These are phyloP conservation scores for Tragelaphus imberbis DNA, from an alignment of 2,113 vertebrate genomes.

Conservation along the genomic window DNA sequence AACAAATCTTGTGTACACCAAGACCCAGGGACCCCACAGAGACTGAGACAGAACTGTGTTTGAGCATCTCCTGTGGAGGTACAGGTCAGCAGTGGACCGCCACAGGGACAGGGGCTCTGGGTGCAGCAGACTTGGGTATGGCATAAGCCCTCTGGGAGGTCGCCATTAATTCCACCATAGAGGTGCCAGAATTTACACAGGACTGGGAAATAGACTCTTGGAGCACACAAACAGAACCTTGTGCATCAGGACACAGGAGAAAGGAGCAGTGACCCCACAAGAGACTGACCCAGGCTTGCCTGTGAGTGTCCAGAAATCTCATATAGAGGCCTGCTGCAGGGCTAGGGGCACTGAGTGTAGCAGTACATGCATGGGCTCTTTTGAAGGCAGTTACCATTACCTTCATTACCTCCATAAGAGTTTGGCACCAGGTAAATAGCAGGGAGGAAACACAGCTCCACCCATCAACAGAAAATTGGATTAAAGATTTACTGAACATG, in stretches of 20 bases:
- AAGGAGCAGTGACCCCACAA: neutral
- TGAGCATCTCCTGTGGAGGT: neutral
- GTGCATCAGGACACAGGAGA: neutral
- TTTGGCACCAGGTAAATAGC: neutral
- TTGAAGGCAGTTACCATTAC: neutral
- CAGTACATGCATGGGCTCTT: neutral
- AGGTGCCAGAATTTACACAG: neutral
- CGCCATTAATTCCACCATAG: neutral
- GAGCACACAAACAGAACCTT: neutral
- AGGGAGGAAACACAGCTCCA: neutral
- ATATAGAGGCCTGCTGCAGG: neutral
- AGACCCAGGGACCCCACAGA: neutral
- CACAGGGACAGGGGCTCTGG: neutral
- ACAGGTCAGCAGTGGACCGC: fast-evolving
- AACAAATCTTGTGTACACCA: neutral
- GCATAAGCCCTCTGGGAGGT: neutral
- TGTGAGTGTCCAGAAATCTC: neutral
- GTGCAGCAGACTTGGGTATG: neutral
- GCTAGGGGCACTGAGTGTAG: neutral
- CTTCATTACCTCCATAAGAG: neutral
- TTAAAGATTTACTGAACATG: neutral
- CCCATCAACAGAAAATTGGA: neutral
- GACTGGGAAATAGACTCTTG: neutral
- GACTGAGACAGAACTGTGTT: neutral
- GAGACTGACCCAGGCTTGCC: neutral